Percentiles rank a stretch among this genome's conserved stretches.
phyloP scores from a whole-genome alignment of 2,113 vertebrate genomes.

The Dolichallabes microphthalmus region DNA sequence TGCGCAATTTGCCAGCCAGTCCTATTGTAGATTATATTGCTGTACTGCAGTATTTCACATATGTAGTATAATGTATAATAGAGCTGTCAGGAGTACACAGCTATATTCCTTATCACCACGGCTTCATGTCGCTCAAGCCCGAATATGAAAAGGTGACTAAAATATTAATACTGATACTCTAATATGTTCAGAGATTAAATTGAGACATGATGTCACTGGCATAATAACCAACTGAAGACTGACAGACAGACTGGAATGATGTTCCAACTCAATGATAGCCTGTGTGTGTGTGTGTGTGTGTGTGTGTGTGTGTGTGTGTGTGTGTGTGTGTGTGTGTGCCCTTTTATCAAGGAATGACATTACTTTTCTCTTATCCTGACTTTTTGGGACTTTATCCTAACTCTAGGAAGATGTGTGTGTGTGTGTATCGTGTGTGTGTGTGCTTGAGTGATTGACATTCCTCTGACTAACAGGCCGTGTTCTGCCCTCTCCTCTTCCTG shows the following conservation, averaged over 20 bases:
- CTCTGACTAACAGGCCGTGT: slow-evolving; percentile 37
- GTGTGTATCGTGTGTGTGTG: slow-evolving; percentile 6
- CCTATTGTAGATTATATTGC: neutral
- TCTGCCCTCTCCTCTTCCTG: slow-evolving; percentile 35
- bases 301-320: too few species aligned
- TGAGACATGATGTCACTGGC: neutral
- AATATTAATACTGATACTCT: slow-evolving; percentile 4
- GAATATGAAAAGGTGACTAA: neutral
- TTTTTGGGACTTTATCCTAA: slow-evolving; percentile 10
- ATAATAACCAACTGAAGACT: neutral
- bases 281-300: neutral
- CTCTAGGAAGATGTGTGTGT: slow-evolving; percentile 3
- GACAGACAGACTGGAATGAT: neutral
- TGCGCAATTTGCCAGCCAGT: neutral
- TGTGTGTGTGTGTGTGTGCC: neutral
- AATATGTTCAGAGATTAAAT: neutral
- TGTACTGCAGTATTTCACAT: neutral
- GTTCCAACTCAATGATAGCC: neutral
- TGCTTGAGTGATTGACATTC: slow-evolving; percentile 43
- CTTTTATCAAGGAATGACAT: slow-evolving; percentile 24
- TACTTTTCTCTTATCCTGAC: slow-evolving; percentile 24
- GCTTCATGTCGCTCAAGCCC: neutral
- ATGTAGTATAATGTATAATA: neutral
- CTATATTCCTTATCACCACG: neutral
- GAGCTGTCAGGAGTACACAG: neutral